Conservation (phyloP, 2,888 invertebrate genomes). For the Vannuccia rotundouncinata region DNA sequence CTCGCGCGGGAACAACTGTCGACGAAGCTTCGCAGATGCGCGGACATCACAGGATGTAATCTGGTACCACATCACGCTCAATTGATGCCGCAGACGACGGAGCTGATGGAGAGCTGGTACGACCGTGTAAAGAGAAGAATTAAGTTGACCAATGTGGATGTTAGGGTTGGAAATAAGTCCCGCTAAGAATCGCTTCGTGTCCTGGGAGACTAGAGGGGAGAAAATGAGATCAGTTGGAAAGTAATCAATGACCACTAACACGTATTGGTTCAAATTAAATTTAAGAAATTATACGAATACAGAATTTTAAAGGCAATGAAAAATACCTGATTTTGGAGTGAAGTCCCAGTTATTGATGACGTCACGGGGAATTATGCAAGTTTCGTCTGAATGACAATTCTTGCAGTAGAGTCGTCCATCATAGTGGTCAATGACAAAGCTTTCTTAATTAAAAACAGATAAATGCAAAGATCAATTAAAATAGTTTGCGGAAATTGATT, state of each 20-base stretch:
- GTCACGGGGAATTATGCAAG: slow-evolving; percentile 21
- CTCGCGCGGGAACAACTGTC: slow-evolving; percentile 29
- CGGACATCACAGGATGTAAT: slow-evolving; percentile 23
- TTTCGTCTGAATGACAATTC: background rate
- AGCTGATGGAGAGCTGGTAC: slow-evolving; percentile 25
- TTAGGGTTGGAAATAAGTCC: slow-evolving; percentile 31
- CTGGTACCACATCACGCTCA: slow-evolving; percentile 34
- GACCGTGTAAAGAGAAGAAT: slow-evolving; percentile 17
- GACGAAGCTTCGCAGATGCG: background rate
- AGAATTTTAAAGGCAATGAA: too few species aligned
- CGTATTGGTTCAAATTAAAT: too few species aligned
- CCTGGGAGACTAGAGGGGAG: background rate
- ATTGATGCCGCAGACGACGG: background rate
- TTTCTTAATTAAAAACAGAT: background rate
- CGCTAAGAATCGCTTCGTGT: slow-evolving; percentile 29
- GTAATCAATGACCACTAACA: background rate
- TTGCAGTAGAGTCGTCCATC: slow-evolving; percentile 23
- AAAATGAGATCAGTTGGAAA: background rate
- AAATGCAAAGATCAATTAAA: too few species aligned
- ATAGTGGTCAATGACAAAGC: slow-evolving; percentile 13
- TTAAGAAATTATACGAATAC: too few species aligned
- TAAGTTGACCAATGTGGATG: background rate
- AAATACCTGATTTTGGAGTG: slow-evolving; percentile 20
- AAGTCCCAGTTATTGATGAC: slow-evolving; percentile 33
- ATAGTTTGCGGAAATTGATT: too few species aligned